Evolutionary conservation across 2,888 invertebrate genomes (phyloP), one percentile per base, ranked within the genome.

Genomic region (Tineola bisselliella): DNA sequence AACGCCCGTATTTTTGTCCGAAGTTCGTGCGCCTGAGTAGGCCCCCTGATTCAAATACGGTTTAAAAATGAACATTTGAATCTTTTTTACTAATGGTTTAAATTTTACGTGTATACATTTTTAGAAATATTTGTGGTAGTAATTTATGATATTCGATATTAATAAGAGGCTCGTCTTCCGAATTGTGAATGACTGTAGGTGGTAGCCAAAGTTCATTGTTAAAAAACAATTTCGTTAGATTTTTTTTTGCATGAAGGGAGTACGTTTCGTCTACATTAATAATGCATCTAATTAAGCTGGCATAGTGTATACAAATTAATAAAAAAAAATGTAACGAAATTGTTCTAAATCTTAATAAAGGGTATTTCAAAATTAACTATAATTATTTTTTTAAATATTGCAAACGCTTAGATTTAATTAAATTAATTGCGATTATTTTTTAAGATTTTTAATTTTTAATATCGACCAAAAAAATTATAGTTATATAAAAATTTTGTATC

Each of bases 281-380:
- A n/a, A n/a, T n/a, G n/a, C n/a, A n/a, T n/a, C n/a, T n/a, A n/a
- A n/a, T 6, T 25, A 25, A 2, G 25, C 25, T 6, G 25, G 2
- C 25, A 25, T 25, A 2, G 25, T 25, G 25, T n/a, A n/a, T 2
- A 25, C 25, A 6, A 25, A 25, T 25, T 6, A 25, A 25, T 6
- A 25, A 25, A 25, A 25, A 25, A 25, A 25, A 25, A 6, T 25
- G 25, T 25, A 25, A 25, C 25, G 25, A 6, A 25, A 25, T 25
- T 25, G 25, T 25, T 25, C 25, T 25, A 25, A 25, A 25, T 6
- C 25, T 64, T 70, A 67, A 70, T 25, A 38, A 77, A 79, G 76
- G 75, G 77, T 78, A 78, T 68, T 71, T 75, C 70, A 43, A 43
- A 13, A 12, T 5, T 5, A 33, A 61, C 10, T 48, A 48, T 17